phyloP scores from a whole-genome alignment of 2,888 invertebrate species.

The Sialis fuliginosa region DNA sequence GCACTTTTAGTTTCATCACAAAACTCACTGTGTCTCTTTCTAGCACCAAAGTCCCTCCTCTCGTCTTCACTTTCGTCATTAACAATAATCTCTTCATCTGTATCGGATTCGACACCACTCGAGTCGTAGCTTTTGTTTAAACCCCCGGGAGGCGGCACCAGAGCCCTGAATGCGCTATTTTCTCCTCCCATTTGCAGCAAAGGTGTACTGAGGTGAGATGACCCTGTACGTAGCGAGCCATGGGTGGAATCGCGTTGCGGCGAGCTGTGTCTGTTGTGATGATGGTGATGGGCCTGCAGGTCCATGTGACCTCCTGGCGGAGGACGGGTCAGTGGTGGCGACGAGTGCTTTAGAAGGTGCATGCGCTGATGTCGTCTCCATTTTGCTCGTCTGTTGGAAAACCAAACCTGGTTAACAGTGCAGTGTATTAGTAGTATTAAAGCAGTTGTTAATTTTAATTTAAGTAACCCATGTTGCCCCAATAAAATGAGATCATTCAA shows the following conservation, averaged over 20 bases:
- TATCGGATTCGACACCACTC: constrained; percentile 29
- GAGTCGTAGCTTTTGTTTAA: constrained; percentile 30
- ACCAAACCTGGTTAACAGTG: constrained; percentile 76
- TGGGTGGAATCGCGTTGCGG: constrained; percentile 45
- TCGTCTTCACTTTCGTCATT: constrained; percentile 60
- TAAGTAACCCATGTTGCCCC: too few relatives aligned
- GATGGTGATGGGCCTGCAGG: background rate
- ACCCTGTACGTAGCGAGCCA: constrained; percentile 36
- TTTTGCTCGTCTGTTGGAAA: constrained; percentile 98
- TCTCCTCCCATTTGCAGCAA: constrained; percentile 63
- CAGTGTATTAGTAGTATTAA: constrained; percentile 6
- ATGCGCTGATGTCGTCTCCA: constrained; percentile 94
- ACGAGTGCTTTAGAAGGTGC: constrained; percentile 73
- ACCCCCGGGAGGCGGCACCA: constrained; percentile 40
- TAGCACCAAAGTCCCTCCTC: constrained; percentile 25
- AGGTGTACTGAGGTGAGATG: constrained; percentile 22
- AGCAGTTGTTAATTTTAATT: background rate
- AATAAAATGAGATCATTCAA: too few relatives aligned
- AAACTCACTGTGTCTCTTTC: constrained; percentile 11
- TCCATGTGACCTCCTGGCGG: background rate
- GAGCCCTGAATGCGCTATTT: constrained; percentile 72
- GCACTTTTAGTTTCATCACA: constrained; percentile 9
- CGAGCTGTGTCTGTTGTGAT: constrained; percentile 26
- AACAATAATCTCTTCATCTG: constrained; percentile 72
- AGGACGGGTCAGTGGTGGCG: constrained; percentile 20